Base-by-base conservation (phyloP, 2,888 invertebrate species). In the Eulithis testata region DNA sequence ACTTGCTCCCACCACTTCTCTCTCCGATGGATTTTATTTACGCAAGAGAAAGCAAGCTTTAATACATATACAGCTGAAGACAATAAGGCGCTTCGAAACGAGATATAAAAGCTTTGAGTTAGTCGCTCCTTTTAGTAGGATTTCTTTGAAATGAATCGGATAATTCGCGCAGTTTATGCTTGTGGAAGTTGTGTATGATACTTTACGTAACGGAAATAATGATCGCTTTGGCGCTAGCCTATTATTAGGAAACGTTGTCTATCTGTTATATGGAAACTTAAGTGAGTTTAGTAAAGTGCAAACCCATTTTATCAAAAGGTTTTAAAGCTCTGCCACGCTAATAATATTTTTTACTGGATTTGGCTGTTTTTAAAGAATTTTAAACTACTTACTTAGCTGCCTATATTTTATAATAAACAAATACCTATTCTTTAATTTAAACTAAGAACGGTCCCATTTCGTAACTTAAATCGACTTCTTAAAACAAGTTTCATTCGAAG, bases 61-160 rank as follows among this genome's bases (percentile, higher is more conserved):
- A 91, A 91, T 91, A 92, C 91, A 88, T 91, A 91, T 89, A 91
- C 91, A 88, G 80, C 86, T 77, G 88, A 88, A 92, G 90, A 93
- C 93, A 93, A 93, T 92, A 91, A 90, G 91, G 84, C 90, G 89
- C 88, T 81, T 88, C 87, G 83, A 85, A 85, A 87, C 88, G 90
- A 90, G 90, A 91, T 89, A 92, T 92, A 93, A 93, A 92, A 91
- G 93, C 92, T 93, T 92, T 92, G 93, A 92, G 91, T 90, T 91
- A 91, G 90, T 87, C 86, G 81, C 86, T 90, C 88, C 90, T 89
- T 92, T 92, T 90, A 89, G 90, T 86, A 84, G 86, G 84, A 91
- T 91, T 91, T 88, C 89, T 91, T 92, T 92, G 90, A 91, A 91
- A 92, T 91, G 90, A 92, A 89, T 92, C 91, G 90, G 91, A 91